Conservation (phyloP, 2,888 invertebrate genomes). For the Eumacrocentrus americanus region DNA sequence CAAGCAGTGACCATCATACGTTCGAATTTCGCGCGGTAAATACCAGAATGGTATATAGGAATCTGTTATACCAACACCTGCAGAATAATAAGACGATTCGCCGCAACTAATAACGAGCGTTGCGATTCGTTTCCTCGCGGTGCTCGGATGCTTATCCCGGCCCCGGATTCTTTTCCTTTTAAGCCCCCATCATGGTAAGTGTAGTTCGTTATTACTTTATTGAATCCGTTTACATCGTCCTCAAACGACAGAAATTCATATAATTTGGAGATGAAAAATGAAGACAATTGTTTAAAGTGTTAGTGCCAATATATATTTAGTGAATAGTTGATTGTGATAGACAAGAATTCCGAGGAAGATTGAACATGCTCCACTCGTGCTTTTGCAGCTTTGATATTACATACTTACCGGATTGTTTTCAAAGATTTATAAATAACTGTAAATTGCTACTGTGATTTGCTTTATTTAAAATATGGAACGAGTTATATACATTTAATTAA, state of each 20-base stretch:
- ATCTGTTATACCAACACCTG: too few relatives aligned
- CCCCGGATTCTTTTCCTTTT: slow-evolving; percentile 50
- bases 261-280: slow-evolving; percentile 31
- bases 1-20: background rate
- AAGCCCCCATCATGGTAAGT: slow-evolving; percentile 57
- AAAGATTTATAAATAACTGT: background rate
- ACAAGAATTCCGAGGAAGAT: slow-evolving; percentile 17
- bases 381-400: slow-evolving; percentile 17
- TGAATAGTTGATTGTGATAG: slow-evolving; percentile 14
- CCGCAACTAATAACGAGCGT: slow-evolving; percentile 14
- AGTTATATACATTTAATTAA: too few relatives aligned
- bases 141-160: slow-evolving; percentile 25
- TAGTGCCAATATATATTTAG: slow-evolving; percentile 36
- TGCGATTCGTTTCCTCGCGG: slow-evolving; percentile 29
- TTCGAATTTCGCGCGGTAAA: background rate
- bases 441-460: background rate
- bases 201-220: slow-evolving; percentile 32
- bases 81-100: background rate
- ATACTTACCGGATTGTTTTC: background rate
- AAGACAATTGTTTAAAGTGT: slow-evolving; percentile 37
- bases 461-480: background rate
- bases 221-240: slow-evolving; percentile 50
- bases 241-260: slow-evolving; percentile 14
- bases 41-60: too few relatives aligned
- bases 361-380: slow-evolving; percentile 31